These are phyloP conservation scores for Saguinus imperator DNA, from an alignment of 2,113 vertebrate species.

Conservation along the genomic window DNA sequence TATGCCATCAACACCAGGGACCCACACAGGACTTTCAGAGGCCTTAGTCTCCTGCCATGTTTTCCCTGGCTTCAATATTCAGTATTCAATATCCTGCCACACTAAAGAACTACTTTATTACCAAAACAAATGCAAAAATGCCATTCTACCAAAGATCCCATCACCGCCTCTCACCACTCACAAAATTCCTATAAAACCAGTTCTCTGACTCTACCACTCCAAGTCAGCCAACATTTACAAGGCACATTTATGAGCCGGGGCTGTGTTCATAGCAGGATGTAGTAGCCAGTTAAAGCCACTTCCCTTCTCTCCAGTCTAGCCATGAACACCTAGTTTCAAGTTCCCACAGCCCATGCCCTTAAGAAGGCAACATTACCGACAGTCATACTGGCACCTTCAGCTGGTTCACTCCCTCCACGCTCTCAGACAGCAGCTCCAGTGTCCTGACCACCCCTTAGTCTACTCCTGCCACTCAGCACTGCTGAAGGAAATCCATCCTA, in stretches of 20 bases:
- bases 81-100: background rate
- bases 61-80: background rate
- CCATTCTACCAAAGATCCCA: background rate
- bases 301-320: background rate
- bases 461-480: background rate
- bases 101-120: background rate
- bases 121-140: conserved; percentile 36
- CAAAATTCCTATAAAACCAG: background rate
- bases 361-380: background rate
- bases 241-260: background rate
- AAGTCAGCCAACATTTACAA: conserved; percentile 15
- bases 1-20: background rate
- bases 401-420: background rate
- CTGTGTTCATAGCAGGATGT: background rate
- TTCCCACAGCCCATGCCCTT: background rate
- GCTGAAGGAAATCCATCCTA: background rate
- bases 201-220: background rate
- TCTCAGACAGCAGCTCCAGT: background rate
- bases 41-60: background rate
- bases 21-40: background rate
- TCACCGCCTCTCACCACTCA: background rate
- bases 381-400: background rate
- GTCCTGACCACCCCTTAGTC: background rate
- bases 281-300: background rate
- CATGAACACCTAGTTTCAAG: background rate